phyloP scores from a whole-genome alignment of 1,140 invertebrate genomes.

The Thaumetopoea pityocampa region DNA sequence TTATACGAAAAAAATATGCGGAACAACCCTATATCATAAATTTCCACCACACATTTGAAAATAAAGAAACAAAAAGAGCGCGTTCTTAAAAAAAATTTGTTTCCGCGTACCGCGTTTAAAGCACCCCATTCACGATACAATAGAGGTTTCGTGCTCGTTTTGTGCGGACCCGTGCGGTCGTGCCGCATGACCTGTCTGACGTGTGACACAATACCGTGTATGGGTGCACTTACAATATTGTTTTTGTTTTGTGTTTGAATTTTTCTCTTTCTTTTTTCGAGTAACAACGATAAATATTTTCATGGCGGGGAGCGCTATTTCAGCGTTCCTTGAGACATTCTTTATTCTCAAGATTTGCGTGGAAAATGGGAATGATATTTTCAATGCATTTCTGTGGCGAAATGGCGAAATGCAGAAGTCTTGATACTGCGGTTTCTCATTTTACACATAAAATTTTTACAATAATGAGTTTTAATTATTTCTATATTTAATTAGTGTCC shows the following conservation, averaged over 20 bases:
- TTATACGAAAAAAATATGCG: not conserved
- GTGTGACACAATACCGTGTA: constrained; percentile 65
- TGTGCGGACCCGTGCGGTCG: constrained; percentile 38
- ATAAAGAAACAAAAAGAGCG: constrained; percentile 51
- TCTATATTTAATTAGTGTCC: too few relatives aligned
- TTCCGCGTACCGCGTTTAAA: constrained; percentile 55
- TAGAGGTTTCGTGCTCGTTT: constrained; percentile 54
- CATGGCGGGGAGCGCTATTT: constrained; percentile 55
- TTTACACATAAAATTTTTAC: too few relatives aligned
- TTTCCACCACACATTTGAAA: constrained; percentile 37
- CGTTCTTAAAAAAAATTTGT: constrained; percentile 67
- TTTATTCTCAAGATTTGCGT: constrained; percentile 25
- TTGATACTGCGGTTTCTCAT: too few relatives aligned
- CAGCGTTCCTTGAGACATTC: constrained; percentile 53
- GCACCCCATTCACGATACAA: constrained; percentile 62
- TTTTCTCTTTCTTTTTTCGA: constrained; percentile 50
- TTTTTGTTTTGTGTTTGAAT: constrained; percentile 53
- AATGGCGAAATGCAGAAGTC: too few relatives aligned
- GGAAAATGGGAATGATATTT: too few relatives aligned
- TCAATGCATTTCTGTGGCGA: too few relatives aligned
- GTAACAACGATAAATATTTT: constrained; percentile 41
- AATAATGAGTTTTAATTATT: too few relatives aligned
- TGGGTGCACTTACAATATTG: constrained; percentile 65
- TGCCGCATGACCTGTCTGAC: constrained; percentile 51
- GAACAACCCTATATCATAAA: constrained; percentile 13